Conservation (phyloP, 2,113 vertebrate genomes). For the Lycaon pictus region DNA sequence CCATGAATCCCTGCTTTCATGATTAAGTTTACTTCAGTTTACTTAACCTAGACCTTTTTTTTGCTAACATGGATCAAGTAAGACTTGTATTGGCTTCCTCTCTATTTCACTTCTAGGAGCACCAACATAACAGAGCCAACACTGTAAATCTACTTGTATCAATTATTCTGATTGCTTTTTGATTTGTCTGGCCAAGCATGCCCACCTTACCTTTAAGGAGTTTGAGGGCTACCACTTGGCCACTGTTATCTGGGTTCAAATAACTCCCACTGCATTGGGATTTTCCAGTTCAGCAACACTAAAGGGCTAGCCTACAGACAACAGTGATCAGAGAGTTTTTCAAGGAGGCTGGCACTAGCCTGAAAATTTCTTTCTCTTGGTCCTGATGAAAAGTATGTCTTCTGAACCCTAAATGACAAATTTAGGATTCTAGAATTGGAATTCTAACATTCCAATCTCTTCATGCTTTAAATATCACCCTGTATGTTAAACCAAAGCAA, state of each 20-base stretch:
- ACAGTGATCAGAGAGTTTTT: too few species aligned
- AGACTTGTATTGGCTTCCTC: neutral
- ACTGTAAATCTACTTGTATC: neutral
- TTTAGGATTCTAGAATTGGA: neutral
- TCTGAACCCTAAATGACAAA: neutral
- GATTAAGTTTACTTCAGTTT: neutral
- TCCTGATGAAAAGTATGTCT: too few species aligned
- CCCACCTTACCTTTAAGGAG: neutral
- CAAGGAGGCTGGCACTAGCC: too few species aligned
- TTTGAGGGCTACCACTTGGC: too few species aligned
- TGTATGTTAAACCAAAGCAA: neutral
- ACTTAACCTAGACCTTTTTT: neutral
- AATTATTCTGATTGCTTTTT: neutral
- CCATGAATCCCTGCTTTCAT: too few species aligned
- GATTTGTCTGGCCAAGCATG: neutral
- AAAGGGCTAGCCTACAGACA: too few species aligned
- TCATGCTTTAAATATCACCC: neutral
- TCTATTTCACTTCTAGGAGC: neutral
- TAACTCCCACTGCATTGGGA: too few species aligned
- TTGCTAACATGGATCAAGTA: neutral
- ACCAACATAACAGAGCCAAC: neutral
- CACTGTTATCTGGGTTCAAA: too few species aligned
- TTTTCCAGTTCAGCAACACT: too few species aligned
- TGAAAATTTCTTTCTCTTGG: too few species aligned
- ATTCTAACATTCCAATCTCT: neutral